Evolutionary conservation across 2,113 vertebrate genomes (phyloP).

Genomic region (Epinephelus cyanopodus): DNA sequence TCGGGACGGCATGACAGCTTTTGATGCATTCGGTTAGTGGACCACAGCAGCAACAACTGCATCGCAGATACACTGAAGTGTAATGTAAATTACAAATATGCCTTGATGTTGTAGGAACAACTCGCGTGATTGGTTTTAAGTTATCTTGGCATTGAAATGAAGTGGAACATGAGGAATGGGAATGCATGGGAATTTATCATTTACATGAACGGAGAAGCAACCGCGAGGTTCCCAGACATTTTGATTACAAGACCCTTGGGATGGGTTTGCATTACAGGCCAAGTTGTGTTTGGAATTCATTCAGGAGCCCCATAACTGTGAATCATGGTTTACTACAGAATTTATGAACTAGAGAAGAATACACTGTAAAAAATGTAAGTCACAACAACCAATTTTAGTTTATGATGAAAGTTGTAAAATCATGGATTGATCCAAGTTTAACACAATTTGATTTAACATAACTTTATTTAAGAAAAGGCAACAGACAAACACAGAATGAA

Average conservation of each 20-base stretch:
- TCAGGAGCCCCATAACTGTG: background rate
- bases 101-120: conserved; percentile 10
- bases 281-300: background rate
- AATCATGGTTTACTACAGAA: background rate
- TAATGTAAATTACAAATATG: background rate
- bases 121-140: background rate
- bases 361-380: background rate
- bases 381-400: background rate
- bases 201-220: conserved; percentile 9
- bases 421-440: background rate
- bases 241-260: background rate
- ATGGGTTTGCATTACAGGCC: background rate
- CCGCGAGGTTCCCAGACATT: background rate
- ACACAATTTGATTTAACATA: too few relatives aligned
- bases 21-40: conserved; percentile 14
- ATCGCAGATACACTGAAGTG: background rate
- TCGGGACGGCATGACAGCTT: conserved; percentile 26
- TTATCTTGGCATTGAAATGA: background rate
- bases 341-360: background rate
- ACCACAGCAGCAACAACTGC: background rate
- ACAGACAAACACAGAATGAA: too few relatives aligned
- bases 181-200: background rate
- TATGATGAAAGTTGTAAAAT: background rate
- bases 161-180: background rate
- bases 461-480: too few relatives aligned